Conservation (phyloP, 2,113 vertebrate species). For the Nipponia nippon region DNA sequence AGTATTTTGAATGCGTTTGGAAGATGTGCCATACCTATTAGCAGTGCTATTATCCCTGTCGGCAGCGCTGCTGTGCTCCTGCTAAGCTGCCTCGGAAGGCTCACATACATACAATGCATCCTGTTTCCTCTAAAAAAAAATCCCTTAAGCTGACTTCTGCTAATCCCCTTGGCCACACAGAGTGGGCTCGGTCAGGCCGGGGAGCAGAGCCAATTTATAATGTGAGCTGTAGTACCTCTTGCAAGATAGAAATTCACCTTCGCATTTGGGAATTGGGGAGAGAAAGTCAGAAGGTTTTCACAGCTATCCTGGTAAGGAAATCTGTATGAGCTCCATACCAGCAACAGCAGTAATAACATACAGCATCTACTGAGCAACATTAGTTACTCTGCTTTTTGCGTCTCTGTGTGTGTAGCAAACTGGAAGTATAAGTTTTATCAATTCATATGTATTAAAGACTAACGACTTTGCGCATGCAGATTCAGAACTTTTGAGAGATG, state of each 20-base stretch:
- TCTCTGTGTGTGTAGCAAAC: background rate
- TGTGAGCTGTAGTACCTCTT: background rate
- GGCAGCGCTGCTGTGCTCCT: background rate
- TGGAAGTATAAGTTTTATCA: background rate
- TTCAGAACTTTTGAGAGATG: background rate
- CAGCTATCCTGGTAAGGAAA: background rate
- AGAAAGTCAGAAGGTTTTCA: background rate
- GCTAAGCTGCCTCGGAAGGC: background rate
- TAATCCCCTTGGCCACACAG: slow-evolving; percentile 30
- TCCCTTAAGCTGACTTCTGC: background rate
- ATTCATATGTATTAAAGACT: background rate
- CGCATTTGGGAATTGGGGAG: background rate
- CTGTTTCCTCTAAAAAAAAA: background rate
- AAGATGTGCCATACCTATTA: slow-evolving; percentile 11
- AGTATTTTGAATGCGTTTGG: background rate
- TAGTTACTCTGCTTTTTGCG: background rate
- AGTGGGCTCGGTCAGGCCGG: background rate
- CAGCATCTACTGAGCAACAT: background rate
- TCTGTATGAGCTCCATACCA: background rate
- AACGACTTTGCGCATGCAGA: background rate
- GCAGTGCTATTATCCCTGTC: background rate
- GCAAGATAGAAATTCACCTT: background rate
- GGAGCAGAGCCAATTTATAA: background rate
- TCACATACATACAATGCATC: background rate
- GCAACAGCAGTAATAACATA: background rate